Base-by-base conservation (phyloP, 2,888 invertebrate genomes). In the Sclerodermus sp. region DNA sequence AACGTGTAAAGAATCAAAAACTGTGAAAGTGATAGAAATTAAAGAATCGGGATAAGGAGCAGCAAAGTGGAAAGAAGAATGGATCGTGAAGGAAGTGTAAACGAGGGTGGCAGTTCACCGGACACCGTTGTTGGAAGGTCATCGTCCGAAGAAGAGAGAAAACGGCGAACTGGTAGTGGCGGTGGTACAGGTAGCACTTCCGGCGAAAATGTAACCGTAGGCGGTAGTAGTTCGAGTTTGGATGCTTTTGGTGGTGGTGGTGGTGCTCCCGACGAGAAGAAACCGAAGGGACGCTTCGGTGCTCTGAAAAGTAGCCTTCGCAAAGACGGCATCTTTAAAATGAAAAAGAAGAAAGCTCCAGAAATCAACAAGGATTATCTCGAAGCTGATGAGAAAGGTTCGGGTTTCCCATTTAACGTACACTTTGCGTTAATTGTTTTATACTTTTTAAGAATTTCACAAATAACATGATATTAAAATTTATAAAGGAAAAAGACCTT, bases 161-260 rank as follows among this genome's bases (percentile, higher is more conserved):
- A 55, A 37, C 58, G 55, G 32, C 39, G 51, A 36, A 47, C 46
- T 10, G 41, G 46, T 51, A 45, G 47, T 30, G 14, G 34, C 4
- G 14, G 14, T 14, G 34, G 12, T 39, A 37, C 16, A 40, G 16
- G 9, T 23, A 45, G 47, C 41, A 59, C 64, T 53, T 67, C 66
- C 53, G 62, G 67, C 36, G 66, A 68, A 15, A 64, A 67, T 57
- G 55, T 61, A 10, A 64, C 60, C 31, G 70, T 66, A 15, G 67
- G 51, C n/a, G 73, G 64, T 18, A 73, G 74, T 37, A 73, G 66
- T 49, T 73, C 73, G 23, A 74, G 72, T 31, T 53, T 74, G 55
- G 73, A 74, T 51, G 70, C 72, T 1, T 46, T 71, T 13, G 61
- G 64, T 23, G 58, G 58, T 39, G 45, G 58, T 2, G 51, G 52